Conservation (phyloP, 53 echinoderm and acorn worm genomes). For the Arbacia lixula region DNA sequence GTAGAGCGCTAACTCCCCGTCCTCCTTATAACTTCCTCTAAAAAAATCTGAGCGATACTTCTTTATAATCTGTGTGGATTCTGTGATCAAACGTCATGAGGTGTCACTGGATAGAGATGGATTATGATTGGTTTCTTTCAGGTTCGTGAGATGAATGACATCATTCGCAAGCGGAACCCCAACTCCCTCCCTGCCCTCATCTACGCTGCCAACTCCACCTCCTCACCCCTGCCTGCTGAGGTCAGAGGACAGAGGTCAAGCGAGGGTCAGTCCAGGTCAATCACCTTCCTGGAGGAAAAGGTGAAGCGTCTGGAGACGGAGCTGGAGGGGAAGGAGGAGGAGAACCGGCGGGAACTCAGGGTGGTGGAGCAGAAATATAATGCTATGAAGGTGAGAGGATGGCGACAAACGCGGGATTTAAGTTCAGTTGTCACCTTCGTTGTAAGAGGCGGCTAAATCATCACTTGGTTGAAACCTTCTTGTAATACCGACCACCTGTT, state of each 20-base stretch:
- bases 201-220: constrained; percentile 85
- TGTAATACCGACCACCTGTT: no score
- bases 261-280: constrained; percentile 60
- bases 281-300: constrained; percentile 86
- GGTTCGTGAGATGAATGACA: constrained; percentile 98
- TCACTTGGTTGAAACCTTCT: no score
- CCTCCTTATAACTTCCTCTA: no score
- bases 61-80: no score
- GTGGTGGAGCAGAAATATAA: constrained; percentile 92
- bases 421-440: no score
- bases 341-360: constrained; percentile 77
- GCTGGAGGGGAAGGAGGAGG: constrained; percentile 89
- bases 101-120: no score
- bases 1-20: constrained; percentile 90
- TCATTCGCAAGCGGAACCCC: constrained; percentile 85
- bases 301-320: constrained; percentile 85
- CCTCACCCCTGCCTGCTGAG: constrained; percentile 45
- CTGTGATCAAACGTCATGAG: no score
- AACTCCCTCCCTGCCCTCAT: constrained; percentile 98
- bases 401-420: no score
- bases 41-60: no score
- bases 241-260: constrained; percentile 72
- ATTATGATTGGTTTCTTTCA: no score
- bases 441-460: no score
- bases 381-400: constrained; percentile 75